A percentile compares a stretch with the other conserved stretches of the same genome.
phyloP scores from a whole-genome alignment of 2,888 invertebrate species.

The Thereva nobilitata region DNA sequence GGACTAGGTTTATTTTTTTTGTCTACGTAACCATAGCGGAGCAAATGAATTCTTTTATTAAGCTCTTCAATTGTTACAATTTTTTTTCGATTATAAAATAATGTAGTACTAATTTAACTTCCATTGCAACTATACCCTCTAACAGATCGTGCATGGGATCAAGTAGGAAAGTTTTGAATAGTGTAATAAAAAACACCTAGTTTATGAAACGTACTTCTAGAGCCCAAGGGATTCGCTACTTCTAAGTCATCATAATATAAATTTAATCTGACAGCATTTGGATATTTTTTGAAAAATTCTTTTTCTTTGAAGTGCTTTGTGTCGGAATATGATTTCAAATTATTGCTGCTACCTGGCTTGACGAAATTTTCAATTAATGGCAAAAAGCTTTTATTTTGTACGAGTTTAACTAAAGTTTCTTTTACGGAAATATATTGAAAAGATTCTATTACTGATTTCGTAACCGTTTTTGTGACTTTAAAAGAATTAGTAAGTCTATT shows the following conservation, averaged over 20 bases:
- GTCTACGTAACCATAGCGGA: slow-evolving; percentile 12
- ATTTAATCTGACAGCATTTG: not conserved
- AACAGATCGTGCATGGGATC: slow-evolving; percentile 25
- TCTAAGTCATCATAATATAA: slow-evolving; percentile 36
- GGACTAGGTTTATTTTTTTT: slow-evolving; percentile 24
- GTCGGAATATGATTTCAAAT: not conserved
- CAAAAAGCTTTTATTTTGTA: not conserved
- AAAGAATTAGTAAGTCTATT: not conserved
- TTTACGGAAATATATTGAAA: slow-evolving; percentile 7
- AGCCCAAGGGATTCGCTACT: slow-evolving; percentile 31
- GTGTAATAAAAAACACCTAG: slow-evolving; percentile 30
- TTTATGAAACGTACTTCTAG: slow-evolving; percentile 29
- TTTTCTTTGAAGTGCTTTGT: not conserved
- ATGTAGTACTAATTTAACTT: slow-evolving; percentile 17
- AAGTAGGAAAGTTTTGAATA: slow-evolving; percentile 23
- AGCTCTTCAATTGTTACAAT: slow-evolving; percentile 1
- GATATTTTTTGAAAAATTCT: not conserved
- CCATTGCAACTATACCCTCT: slow-evolving; percentile 24
- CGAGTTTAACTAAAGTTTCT: not conserved
- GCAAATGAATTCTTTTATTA: slow-evolving; percentile 9
- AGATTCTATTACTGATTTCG: not conserved
- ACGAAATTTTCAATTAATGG: not conserved
- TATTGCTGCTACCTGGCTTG: too few species aligned
- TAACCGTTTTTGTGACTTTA: not conserved
- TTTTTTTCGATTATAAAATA: slow-evolving; percentile 9